These are phyloP conservation scores for Adoxophyes honmai DNA, from an alignment of 1,140 invertebrate genomes.

Conservation along the genomic window DNA sequence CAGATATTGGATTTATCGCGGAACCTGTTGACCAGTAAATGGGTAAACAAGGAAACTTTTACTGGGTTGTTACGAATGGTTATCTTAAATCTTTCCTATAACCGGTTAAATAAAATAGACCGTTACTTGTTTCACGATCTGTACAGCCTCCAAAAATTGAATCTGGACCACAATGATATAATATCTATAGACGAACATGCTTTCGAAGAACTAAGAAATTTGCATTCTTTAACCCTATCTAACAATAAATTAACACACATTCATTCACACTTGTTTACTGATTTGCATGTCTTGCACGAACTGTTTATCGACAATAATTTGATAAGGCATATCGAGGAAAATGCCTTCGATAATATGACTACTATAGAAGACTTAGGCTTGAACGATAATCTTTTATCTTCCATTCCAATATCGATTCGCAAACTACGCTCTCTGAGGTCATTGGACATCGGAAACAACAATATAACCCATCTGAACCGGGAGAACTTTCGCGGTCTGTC, in stretches of 20 bases:
- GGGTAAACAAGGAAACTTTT: slow-evolving; percentile 89
- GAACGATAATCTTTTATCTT: slow-evolving; percentile 84
- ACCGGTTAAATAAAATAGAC: slow-evolving; percentile 84
- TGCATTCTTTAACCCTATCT: slow-evolving; percentile 86
- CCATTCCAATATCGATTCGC: slow-evolving; percentile 84
- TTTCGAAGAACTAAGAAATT: slow-evolving; percentile 85
- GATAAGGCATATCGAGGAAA: slow-evolving; percentile 82
- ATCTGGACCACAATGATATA: slow-evolving; percentile 87
- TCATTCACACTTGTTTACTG: slow-evolving; percentile 83
- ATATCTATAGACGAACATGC: slow-evolving; percentile 84
- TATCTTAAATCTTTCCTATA: slow-evolving; percentile 86
- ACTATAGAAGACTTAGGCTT: slow-evolving; percentile 88
- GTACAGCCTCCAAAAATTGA: slow-evolving; percentile 86
- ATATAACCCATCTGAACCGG: slow-evolving; percentile 80
- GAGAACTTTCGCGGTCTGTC: slow-evolving; percentile 81
- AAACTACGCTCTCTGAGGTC: slow-evolving; percentile 84
- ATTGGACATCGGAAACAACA: slow-evolving; percentile 88
- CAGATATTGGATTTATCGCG: slow-evolving; percentile 86
- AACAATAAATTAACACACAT: slow-evolving; percentile 85
- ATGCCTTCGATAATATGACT: slow-evolving; percentile 88
- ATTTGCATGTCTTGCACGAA: slow-evolving; percentile 84
- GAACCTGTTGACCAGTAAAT: slow-evolving; percentile 88
- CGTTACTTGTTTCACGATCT: slow-evolving; percentile 85
- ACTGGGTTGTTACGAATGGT: slow-evolving; percentile 84
- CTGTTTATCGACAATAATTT: slow-evolving; percentile 87